phyloP scores from a whole-genome alignment of 92 coral and sea anemone genomes.

The Actinernus sp. region DNA sequence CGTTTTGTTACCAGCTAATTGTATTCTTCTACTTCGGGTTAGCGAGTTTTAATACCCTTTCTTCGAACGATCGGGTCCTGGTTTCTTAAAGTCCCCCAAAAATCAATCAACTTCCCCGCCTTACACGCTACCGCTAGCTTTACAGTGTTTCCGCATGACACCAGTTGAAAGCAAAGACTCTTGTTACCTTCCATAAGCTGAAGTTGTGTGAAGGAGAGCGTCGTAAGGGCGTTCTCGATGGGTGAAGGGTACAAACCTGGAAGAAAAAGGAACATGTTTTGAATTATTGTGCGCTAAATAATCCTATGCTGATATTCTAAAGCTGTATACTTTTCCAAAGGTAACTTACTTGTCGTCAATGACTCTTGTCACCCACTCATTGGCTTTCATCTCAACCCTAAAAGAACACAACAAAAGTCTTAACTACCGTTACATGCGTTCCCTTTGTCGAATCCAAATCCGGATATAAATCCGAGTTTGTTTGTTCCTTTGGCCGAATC shows the following conservation, averaged over 20 bases:
- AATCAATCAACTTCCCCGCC: too few relatives aligned
- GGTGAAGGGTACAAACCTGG: slow-evolving; percentile 94
- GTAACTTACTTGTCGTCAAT: slow-evolving; percentile 94
- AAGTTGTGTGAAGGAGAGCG: slow-evolving; percentile 89
- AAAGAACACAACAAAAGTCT: slow-evolving; percentile 17
- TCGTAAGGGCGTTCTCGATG: slow-evolving; percentile 81
- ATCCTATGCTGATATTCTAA: background rate
- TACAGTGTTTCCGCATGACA: background rate
- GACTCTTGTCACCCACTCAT: slow-evolving; percentile 96
- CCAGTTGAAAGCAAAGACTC: background rate
- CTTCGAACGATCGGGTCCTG: background rate
- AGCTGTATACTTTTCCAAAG: background rate
- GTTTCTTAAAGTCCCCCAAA: too few relatives aligned
- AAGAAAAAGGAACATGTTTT: slow-evolving; percentile 1
- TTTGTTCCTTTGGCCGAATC: too few relatives aligned
- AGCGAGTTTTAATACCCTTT: background rate
- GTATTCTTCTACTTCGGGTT: background rate
- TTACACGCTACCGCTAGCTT: too few relatives aligned
- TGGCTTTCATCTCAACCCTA: slow-evolving; percentile 93
- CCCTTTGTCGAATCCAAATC: too few relatives aligned
- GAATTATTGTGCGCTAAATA: background rate
- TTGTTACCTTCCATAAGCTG: slow-evolving; percentile 94
- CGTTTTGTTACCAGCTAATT: background rate
- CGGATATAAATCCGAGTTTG: too few relatives aligned
- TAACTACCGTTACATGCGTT: too few relatives aligned